Conservation (phyloP, 2,888 invertebrate genomes). For the Drosophila siamana region DNA sequence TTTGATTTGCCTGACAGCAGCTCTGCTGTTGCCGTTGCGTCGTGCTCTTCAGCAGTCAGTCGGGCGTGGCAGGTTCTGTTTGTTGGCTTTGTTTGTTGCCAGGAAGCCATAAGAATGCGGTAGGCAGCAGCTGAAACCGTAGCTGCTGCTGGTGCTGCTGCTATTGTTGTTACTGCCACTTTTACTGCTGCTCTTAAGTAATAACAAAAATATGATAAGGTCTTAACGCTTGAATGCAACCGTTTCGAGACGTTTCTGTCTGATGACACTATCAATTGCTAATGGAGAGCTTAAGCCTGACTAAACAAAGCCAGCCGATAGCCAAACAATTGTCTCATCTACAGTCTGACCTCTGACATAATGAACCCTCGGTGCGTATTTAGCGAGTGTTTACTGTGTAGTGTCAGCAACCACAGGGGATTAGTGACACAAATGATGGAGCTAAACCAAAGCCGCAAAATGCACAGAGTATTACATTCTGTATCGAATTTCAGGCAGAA, state of each 20-base stretch:
- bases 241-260: conserved; percentile 36
- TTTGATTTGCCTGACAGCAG: conserved; percentile 64
- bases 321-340: conserved; percentile 3
- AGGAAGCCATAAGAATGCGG: conserved; percentile 51
- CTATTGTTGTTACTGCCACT: conserved; percentile 16
- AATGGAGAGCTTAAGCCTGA: conserved; percentile 19
- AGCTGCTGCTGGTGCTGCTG: conserved; percentile 12
- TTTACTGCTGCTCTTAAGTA: conserved; percentile 32
- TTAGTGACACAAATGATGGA: conserved; percentile 49
- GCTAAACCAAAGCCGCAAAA: conserved; percentile 63
- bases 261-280: conserved; percentile 44
- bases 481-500: conserved; percentile 61
- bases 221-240: conserved; percentile 44
- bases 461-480: conserved; percentile 52
- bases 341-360: conserved; percentile 5
- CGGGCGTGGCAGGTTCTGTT: conserved; percentile 45
- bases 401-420: conserved; percentile 45
- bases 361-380: not conserved
- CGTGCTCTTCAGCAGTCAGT: conserved; percentile 40
- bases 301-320: not conserved
- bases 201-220: conserved; percentile 62
- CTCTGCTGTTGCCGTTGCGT: not conserved
- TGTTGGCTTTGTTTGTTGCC: conserved; percentile 20
- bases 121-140: conserved; percentile 49
- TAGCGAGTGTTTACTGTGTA: conserved; percentile 15